Evolutionary conservation across 1,140 invertebrate species (phyloP), one percentile per base, ranked within the genome.

Genomic region (Achroia grisella): DNA sequence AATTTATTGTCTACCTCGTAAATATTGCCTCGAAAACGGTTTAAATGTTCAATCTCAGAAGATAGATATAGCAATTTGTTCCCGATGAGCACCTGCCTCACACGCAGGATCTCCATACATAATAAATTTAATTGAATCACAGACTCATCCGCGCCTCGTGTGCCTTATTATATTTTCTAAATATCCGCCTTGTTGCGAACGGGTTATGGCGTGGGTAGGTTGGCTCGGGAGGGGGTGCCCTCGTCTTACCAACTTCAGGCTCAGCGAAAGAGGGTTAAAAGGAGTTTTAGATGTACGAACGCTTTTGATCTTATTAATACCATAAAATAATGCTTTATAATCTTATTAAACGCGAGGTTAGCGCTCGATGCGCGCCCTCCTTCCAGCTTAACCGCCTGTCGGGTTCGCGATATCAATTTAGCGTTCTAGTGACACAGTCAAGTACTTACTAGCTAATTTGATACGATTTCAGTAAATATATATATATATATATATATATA

Each of bases 261-360:
- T 52, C 47, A 23, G 17, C 17, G 67, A 66, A 75, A 75, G 77
- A 73, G 80, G 73, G 78, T 82, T 85, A 75, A 81, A 73, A 75
- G 71, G 73, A 70, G 62, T 64, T 72, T 60, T 59, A 67, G 69
- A 69, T 60, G 65, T 72, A 69, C 53, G 74, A 86, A 85, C 86
- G 87, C 87, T 88, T 87, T 87, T 88, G 88, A 88, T 88, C 85
- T 88, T 87, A 87, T 88, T 88, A 88, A 87, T 87, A 86, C 84
- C 80, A 87, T 71, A 88, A 89, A 89, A 89, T 89, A 89, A 89
- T 89, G 87, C 88, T 87, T 86, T 85, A 87, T 89, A 89, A 89
- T 89, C 89, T 88, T 89, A 89, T 89, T 89, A 89, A 88, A 88
- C 86, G 84, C 86, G 86, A 88, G 87, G 87, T 89, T 89, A 89